Conservation (phyloP, 2,888 invertebrate species). For the Epicampocera succincta region DNA sequence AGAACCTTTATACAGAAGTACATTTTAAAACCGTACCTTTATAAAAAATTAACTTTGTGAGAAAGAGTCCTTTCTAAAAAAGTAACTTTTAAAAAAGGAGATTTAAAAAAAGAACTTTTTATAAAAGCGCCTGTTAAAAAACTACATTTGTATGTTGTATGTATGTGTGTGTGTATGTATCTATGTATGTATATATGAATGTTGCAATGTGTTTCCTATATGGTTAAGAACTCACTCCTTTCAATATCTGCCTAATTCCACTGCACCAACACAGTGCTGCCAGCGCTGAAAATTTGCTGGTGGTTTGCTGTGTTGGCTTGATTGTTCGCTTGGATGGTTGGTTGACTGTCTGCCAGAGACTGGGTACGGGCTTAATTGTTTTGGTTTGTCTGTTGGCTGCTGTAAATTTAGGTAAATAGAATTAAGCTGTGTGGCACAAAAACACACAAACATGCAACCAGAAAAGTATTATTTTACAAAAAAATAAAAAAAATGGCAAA, state of each 20-base stretch:
- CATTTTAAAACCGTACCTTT: too few relatives aligned
- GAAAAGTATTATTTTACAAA: slow-evolving; percentile 55
- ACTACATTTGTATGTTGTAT: too few relatives aligned
- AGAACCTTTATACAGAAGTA: too few relatives aligned
- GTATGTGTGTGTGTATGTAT: too few relatives aligned
- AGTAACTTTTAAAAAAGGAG: too few relatives aligned
- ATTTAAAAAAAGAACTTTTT: too few relatives aligned
- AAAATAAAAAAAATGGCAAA: slow-evolving; percentile 16
- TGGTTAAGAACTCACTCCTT: background rate
- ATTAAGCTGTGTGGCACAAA: slow-evolving; percentile 53
- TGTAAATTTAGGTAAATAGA: slow-evolving; percentile 64
- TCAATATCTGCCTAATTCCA: background rate
- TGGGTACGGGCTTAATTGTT: slow-evolving; percentile 28
- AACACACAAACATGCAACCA: slow-evolving; percentile 44
- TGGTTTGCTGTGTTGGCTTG: slow-evolving; percentile 49
- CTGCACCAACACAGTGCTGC: slow-evolving; percentile 3
- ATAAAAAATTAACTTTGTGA: too few relatives aligned
- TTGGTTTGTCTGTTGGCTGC: slow-evolving; percentile 47
- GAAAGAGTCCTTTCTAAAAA: too few relatives aligned
- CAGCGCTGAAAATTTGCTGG: slow-evolving; percentile 13
- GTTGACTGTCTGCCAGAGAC: background rate
- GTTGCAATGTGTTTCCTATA: too few relatives aligned
- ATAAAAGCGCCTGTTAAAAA: too few relatives aligned
- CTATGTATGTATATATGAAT: too few relatives aligned
- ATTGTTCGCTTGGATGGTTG: slow-evolving; percentile 3